A percentile compares a stretch with the other conserved stretches of the same genome.
These are phyloP conservation scores for Enhydra lutris DNA, from an alignment of 2,113 vertebrate species.

Conservation along the genomic window DNA sequence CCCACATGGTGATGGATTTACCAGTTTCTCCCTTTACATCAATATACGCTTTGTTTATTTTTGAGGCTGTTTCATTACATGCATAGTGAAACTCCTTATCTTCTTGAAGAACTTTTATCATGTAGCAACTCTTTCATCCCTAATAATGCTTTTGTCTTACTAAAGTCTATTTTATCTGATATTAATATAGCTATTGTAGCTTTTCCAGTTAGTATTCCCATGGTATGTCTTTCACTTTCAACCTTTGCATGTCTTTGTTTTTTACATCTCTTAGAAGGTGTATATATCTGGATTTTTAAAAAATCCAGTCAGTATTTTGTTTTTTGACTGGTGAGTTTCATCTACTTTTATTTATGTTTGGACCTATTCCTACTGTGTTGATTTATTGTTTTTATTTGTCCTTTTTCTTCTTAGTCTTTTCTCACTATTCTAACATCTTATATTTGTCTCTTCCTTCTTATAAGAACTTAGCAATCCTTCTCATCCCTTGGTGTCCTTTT, in stretches of 20 bases:
- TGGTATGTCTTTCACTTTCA: background rate
- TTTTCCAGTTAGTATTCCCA: background rate
- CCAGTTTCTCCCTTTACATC: background rate
- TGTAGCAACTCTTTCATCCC: background rate
- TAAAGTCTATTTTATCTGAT: background rate
- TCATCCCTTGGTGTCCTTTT: background rate
- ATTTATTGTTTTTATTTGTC: background rate
- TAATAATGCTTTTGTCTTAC: background rate
- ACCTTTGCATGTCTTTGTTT: background rate
- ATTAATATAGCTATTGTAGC: background rate
- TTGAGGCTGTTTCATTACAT: background rate
- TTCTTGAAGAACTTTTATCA: background rate
- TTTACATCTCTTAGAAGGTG: background rate
- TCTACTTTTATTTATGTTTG: background rate
- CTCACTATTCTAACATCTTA: background rate
- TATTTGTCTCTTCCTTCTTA: background rate
- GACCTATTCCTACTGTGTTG: background rate
- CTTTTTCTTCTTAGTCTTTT: background rate
- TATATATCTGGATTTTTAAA: background rate
- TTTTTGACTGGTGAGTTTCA: conserved; percentile 7
- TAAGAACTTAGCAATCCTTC: background rate
- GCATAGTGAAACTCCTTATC: background rate
- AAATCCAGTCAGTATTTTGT: background rate
- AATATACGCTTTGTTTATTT: background rate
- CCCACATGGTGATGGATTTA: background rate